These are phyloP conservation scores for Colostygia pectinataria DNA, from an alignment of 2,888 invertebrate genomes.

Conservation along the genomic window DNA sequence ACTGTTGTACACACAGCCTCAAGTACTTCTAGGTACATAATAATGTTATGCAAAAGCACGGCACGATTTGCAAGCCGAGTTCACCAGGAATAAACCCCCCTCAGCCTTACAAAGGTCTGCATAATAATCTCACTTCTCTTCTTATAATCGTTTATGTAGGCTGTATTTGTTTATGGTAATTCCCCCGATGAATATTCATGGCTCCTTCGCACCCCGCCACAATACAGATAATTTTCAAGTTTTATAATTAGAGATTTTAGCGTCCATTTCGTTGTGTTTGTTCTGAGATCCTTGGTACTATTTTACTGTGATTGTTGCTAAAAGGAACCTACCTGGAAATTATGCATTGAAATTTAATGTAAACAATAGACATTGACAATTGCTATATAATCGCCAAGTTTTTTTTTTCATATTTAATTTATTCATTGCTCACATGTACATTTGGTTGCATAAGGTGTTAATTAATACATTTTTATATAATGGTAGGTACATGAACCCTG, in stretches of 20 bases:
- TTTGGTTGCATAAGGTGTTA: too few relatives aligned
- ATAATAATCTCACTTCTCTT: conserved; percentile 38
- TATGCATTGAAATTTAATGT: too few relatives aligned
- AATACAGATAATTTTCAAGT: conserved; percentile 40
- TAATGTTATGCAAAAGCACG: conserved; percentile 27
- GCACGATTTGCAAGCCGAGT: conserved; percentile 14
- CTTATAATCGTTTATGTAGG: conserved; percentile 39
- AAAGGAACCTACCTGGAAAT: neutral
- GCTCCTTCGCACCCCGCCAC: conserved; percentile 35
- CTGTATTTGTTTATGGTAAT: conserved; percentile 56
- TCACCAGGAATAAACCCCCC: conserved; percentile 19
- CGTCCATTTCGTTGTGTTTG: conserved; percentile 34
- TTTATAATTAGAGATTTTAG: conserved; percentile 38
- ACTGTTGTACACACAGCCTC: neutral
- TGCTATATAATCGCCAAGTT: too few relatives aligned
- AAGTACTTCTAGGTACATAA: conserved; percentile 10
- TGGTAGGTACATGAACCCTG: too few relatives aligned
- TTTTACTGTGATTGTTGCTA: conserved; percentile 10
- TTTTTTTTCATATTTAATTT: too few relatives aligned
- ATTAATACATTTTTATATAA: too few relatives aligned
- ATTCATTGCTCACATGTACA: too few relatives aligned
- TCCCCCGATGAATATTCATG: conserved; percentile 51
- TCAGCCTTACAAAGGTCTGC: conserved; percentile 24
- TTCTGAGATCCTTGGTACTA: conserved; percentile 14
- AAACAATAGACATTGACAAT: too few relatives aligned